phyloP scores from a whole-genome alignment of 2,888 invertebrate genomes.

The Thyatira batis region DNA sequence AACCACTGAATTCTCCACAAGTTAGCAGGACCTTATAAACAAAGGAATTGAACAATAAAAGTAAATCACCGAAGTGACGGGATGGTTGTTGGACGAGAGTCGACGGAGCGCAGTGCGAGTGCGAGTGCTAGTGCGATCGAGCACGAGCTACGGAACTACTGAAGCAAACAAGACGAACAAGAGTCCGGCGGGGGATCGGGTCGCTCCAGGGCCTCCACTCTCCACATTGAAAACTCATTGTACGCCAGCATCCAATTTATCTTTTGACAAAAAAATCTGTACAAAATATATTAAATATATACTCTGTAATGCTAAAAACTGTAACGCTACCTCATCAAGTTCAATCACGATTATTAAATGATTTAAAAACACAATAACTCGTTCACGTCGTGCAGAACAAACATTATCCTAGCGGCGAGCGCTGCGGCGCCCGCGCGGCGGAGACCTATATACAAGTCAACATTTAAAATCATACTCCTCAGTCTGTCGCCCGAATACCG shows the following conservation, averaged over 20 bases:
- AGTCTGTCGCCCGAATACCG: conserved; percentile 50
- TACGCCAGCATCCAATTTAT: conserved; percentile 83
- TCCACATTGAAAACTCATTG: conserved; percentile 78
- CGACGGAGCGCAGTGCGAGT: conserved; percentile 48
- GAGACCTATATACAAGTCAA: conserved; percentile 78
- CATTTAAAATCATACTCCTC: conserved; percentile 72
- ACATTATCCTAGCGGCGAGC: conserved; percentile 69
- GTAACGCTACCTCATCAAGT: conserved; percentile 81
- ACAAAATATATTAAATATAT: conserved; percentile 84
- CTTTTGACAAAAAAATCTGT: conserved; percentile 83
- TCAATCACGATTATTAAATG: conserved; percentile 81
- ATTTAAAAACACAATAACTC: conserved; percentile 81
- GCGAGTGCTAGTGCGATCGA: no score
- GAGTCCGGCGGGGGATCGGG: conserved; percentile 61
- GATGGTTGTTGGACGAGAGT: conserved; percentile 35
- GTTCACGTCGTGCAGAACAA: conserved; percentile 77
- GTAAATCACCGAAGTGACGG: conserved; percentile 49
- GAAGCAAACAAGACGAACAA: conserved; percentile 58
- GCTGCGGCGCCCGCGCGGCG: conserved; percentile 39
- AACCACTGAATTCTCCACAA: conserved; percentile 78
- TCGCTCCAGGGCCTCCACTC: conserved; percentile 72
- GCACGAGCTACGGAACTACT: no score
- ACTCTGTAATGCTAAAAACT: conserved; percentile 83
- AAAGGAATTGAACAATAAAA: conserved; percentile 77
- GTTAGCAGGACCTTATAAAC: conserved; percentile 79